A percentile compares a stretch with the other conserved stretches of the same genome.
Conservation (phyloP, 2,113 vertebrate species). For the Agelaius tricolor region DNA sequence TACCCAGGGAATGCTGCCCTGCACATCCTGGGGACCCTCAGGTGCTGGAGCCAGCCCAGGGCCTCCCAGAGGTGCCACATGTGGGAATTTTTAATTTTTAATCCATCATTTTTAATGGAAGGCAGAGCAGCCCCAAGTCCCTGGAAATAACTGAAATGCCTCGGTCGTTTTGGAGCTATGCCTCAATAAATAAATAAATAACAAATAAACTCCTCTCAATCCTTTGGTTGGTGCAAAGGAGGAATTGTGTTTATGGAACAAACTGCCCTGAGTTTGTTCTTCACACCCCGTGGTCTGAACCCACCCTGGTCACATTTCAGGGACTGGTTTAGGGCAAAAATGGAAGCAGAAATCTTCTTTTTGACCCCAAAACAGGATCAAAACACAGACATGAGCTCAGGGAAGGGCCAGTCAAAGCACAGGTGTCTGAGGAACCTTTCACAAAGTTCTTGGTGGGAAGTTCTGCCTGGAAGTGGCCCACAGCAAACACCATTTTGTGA, state of each 20-base stretch:
- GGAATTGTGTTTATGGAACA: background rate
- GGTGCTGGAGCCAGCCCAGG: background rate
- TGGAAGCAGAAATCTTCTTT: background rate
- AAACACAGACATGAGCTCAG: background rate
- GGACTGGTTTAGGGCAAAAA: background rate
- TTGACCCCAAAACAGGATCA: background rate
- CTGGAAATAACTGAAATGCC: rapidly evolving
- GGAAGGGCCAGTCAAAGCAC: background rate
- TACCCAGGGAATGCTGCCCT: background rate
- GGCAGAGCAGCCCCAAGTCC: background rate
- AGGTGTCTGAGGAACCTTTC: background rate
- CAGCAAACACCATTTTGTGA: background rate
- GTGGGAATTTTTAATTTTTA: background rate
- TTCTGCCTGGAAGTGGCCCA: background rate
- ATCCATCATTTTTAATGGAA: background rate
- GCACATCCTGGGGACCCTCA: rapidly evolving
- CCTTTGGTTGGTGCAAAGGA: background rate
- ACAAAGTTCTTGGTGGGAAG: background rate
- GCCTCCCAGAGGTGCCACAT: background rate
- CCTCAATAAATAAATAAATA: too few relatives aligned
- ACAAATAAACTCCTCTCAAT: background rate
- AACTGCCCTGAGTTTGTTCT: background rate
- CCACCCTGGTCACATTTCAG: background rate
- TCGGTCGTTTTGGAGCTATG: rapidly evolving
- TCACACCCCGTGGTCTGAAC: background rate